A percentile compares a stretch with the other conserved stretches of the same genome.
These are phyloP conservation scores for Bos indicus DNA, from an alignment of 2,113 vertebrate species.

Conservation along the genomic window DNA sequence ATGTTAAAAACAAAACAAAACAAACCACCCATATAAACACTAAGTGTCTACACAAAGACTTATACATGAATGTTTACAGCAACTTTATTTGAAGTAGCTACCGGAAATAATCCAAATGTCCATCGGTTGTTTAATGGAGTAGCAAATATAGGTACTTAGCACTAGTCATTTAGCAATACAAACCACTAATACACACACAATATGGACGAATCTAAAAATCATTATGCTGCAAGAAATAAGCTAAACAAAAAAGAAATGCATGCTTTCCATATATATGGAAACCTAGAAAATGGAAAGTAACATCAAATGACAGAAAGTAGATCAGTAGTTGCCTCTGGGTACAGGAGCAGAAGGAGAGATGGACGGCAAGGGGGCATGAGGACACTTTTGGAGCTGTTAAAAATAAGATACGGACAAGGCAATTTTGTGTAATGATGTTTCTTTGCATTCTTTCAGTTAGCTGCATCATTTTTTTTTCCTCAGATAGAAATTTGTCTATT, in stretches of 20 bases:
- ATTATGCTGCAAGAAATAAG: not conserved
- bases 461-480: not conserved
- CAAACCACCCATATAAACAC: not conserved
- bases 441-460: not conserved
- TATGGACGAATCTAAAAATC: not conserved
- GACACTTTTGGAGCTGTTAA: not conserved
- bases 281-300: not conserved
- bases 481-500: not conserved
- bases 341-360: not conserved
- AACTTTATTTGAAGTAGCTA: not conserved
- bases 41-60: not conserved
- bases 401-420: not conserved
- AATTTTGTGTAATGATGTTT: not conserved
- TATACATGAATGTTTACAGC: not conserved
- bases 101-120: not conserved
- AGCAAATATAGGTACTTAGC: not conserved
- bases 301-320: not conserved
- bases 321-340: not conserved
- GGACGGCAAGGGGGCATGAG: not conserved
- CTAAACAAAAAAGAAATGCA: not conserved
- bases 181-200: not conserved
- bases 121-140: not conserved
- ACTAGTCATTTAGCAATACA: not conserved
- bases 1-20: not conserved
- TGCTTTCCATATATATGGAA: not conserved